Evolutionary conservation across 2,888 invertebrate genomes (phyloP).

Genomic region (Eucera pruinosa): DNA sequence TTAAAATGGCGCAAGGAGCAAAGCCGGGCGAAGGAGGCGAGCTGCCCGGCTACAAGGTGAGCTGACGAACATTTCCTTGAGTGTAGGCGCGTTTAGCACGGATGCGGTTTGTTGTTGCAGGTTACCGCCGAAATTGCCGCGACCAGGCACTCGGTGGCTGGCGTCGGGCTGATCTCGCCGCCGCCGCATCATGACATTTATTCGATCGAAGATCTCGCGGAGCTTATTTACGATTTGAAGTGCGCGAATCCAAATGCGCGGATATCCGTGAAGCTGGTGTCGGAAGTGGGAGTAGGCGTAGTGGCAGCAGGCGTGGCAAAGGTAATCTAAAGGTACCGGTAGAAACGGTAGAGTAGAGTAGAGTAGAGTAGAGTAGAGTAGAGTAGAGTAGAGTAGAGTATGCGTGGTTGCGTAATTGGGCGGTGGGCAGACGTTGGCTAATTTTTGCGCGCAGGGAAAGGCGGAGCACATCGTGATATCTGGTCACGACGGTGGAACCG

Average conservation of each 20-base stretch:
- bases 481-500: constrained; percentile 99
- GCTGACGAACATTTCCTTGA: background rate
- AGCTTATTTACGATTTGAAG: constrained; percentile 98
- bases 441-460: constrained; percentile 96
- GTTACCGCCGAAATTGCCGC: constrained; percentile 97
- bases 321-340: too few relatives aligned
- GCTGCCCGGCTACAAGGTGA: constrained; percentile 92
- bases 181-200: constrained; percentile 99
- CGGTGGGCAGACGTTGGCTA: too few relatives aligned
- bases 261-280: constrained; percentile 98
- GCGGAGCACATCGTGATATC: constrained; percentile 99
- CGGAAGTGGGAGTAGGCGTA: constrained; percentile 99
- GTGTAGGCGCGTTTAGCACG: too few relatives aligned
- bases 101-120: constrained; percentile 84
- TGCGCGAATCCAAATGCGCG: constrained; percentile 97
- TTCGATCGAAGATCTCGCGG: constrained; percentile 99
- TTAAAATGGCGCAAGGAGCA: constrained; percentile 99
- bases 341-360: too few relatives aligned
- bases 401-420: too few relatives aligned
- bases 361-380: too few relatives aligned
- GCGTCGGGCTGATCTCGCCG: constrained; percentile 98
- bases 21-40: constrained; percentile 99
- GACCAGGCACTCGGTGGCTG: constrained; percentile 97
- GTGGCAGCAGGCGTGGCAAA: constrained; percentile 99
- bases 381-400: too few relatives aligned